Conservation (phyloP, 1,140 invertebrate genomes). For the Theocolax elegans region DNA sequence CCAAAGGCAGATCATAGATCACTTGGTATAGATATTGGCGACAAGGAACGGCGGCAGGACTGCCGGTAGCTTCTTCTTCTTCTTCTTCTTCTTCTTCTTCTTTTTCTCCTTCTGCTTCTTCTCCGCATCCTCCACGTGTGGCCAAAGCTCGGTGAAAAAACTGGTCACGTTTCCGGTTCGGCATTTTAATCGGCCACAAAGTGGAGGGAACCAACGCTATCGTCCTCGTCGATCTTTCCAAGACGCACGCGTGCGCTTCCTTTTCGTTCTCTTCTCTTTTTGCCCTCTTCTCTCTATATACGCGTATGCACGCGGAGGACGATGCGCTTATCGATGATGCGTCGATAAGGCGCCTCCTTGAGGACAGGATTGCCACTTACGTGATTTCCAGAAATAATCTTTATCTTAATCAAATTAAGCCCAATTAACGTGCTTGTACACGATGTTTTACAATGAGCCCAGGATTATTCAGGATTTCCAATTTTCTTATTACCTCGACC, state of each 20-base stretch:
- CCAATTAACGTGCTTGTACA: constrained; percentile 45
- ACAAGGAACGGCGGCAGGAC: constrained; percentile 11
- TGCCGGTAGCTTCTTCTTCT: no score
- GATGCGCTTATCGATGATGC: constrained; percentile 33
- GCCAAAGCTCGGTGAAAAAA: constrained; percentile 35
- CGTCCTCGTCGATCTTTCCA: constrained; percentile 23
- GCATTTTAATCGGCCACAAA: constrained; percentile 42
- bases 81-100: no score
- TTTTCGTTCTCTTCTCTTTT: background rate
- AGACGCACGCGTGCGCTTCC: no score
- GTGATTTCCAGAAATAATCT: constrained; percentile 31
- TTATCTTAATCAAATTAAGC: constrained; percentile 44
- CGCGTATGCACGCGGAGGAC: background rate
- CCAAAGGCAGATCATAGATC: constrained; percentile 27
- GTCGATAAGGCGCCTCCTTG: constrained; percentile 39
- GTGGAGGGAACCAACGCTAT: constrained; percentile 15
- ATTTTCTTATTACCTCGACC: background rate
- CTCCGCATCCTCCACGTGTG: constrained; percentile 41
- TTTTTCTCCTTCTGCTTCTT: no score
- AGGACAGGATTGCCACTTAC: constrained; percentile 35
- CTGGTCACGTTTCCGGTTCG: constrained; percentile 46
- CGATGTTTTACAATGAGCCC: constrained; percentile 42
- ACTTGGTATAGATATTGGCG: constrained; percentile 30
- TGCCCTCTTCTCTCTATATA: background rate
- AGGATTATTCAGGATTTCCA: constrained; percentile 12